Base-by-base conservation (phyloP, 2,113 vertebrate genomes). In the Egretta garzetta region DNA sequence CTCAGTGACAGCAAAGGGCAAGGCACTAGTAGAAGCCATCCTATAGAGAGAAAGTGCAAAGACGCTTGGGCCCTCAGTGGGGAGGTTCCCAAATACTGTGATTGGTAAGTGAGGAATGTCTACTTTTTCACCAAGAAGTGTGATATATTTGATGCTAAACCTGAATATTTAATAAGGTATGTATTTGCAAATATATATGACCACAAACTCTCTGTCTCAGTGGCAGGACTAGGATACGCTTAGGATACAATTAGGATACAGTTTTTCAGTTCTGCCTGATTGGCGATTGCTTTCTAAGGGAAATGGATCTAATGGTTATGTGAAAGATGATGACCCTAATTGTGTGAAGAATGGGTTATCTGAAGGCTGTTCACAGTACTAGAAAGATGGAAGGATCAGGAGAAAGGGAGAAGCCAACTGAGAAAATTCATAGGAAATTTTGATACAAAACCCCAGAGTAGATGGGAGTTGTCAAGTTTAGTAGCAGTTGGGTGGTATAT, bases 1-100 rank as follows among this genome's bases (percentile, higher is more conserved):
- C 35, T 68, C 39, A 26, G 8, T 10, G 3, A 4, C 5, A 2
- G 58, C 30, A 86, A 75, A 76, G 0, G 0, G 35, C 16, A 62
- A 27, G 59, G 35, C 59, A 37, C 27, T 24, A 27, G 20, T 18
- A 77, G 50, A 82, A 82, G 53, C 2, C 10, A 17, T 16, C 18
- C 16, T 24, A 33, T 0, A 53, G 10, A 23, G 30, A 75, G 27
- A 76, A 88, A 67, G 9, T 20, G 5, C 28, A 37, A 84, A 81
- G 26, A 74, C 28, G 49, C 53, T n/a, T 27, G 10, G 11, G 63
- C 18, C 37, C 27, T 41, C 20, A 32, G 14, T 3, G 64, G 39
- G 14, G 28, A 79, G 7, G 28, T n/a, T 90, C 30, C 32, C 32
- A 88, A 33, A 37, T 9, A 35, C 33, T 43, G 33, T 45, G 45